Conservation (phyloP, 2,797 vertebrate genomes). For the Betta splendens region DNA sequence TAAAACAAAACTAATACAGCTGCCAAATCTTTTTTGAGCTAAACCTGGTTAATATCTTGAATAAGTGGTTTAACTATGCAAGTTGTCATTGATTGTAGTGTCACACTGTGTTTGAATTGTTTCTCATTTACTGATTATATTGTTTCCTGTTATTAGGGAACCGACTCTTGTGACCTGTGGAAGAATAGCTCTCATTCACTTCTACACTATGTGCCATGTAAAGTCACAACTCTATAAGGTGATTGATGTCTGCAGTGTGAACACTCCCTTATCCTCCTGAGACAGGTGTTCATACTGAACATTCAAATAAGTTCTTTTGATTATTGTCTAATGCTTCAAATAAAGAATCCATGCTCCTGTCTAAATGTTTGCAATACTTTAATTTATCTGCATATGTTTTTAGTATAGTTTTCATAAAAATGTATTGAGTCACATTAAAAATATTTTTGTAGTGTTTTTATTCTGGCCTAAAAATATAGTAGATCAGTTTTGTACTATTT, state of each 20-base stretch:
- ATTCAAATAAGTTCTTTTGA: slow-evolving; percentile 12
- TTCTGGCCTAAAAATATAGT: too few species aligned
- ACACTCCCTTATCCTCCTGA: slow-evolving; percentile 2
- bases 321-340: not conserved
- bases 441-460: too few species aligned
- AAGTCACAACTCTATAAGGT: slow-evolving; percentile 48
- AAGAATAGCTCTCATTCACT: slow-evolving; percentile 82
- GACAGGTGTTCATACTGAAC: slow-evolving; percentile 24
- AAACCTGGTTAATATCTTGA: too few species aligned
- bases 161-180: slow-evolving; percentile 90
- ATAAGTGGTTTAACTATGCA: too few species aligned
- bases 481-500: too few species aligned
- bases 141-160: slow-evolving; percentile 76
- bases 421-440: too few species aligned
- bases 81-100: too few species aligned
- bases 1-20: too few species aligned
- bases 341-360: slow-evolving; percentile 4
- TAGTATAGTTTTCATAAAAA: too few species aligned
- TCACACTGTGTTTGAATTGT: not conserved
- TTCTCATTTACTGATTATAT: not conserved
- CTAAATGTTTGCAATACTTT: slow-evolving; percentile 2
- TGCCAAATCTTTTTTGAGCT: too few species aligned
- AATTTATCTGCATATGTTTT: too few species aligned
- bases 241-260: slow-evolving; percentile 43
- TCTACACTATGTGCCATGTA: slow-evolving; percentile 91